Evolutionary conservation across 2,113 vertebrate genomes (phyloP).

Genomic region (Neodontobutis hainanensis): DNA sequence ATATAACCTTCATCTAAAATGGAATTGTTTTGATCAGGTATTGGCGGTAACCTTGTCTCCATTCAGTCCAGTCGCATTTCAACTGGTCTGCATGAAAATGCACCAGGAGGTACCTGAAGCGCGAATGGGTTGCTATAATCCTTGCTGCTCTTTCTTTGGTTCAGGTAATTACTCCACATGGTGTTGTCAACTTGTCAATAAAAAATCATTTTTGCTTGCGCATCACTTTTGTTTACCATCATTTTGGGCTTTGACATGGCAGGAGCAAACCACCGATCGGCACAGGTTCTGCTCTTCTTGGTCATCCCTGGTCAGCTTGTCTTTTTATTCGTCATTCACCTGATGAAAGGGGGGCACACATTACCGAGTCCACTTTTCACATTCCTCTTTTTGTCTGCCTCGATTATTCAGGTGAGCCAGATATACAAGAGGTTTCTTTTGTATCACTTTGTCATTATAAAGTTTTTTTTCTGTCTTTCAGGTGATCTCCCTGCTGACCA

Average conservation of each 20-base stretch:
- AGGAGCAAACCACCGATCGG: conserved; percentile 88
- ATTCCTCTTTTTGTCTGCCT: conserved; percentile 83
- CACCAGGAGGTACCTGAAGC: conserved; percentile 82
- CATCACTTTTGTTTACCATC: not conserved
- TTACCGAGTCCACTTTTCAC: conserved; percentile 81
- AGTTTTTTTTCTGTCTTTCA: conserved; percentile 50
- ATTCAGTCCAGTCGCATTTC: conserved; percentile 95
- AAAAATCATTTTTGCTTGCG: not conserved
- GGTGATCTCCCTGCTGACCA: conserved; percentile 85
- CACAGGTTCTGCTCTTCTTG: conserved; percentile 86
- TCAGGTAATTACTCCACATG: conserved; percentile 78
- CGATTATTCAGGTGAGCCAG: conserved; percentile 85
- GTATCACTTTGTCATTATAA: not conserved
- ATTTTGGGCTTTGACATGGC: conserved; percentile 24
- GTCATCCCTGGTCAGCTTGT: conserved; percentile 89
- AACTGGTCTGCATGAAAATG: conserved; percentile 88
- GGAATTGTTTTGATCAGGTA: conserved; percentile 69
- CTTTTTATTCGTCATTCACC: conserved; percentile 83
- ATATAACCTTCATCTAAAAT: no score
- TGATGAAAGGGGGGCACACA: conserved; percentile 82
- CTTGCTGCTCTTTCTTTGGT: conserved; percentile 84
- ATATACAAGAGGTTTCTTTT: not conserved
- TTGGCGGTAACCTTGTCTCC: conserved; percentile 94
- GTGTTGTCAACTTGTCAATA: not conserved
- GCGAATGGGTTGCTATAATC: conserved; percentile 82